Base-by-base conservation (phyloP, 2,113 vertebrate genomes). In the Hystrix cristata region DNA sequence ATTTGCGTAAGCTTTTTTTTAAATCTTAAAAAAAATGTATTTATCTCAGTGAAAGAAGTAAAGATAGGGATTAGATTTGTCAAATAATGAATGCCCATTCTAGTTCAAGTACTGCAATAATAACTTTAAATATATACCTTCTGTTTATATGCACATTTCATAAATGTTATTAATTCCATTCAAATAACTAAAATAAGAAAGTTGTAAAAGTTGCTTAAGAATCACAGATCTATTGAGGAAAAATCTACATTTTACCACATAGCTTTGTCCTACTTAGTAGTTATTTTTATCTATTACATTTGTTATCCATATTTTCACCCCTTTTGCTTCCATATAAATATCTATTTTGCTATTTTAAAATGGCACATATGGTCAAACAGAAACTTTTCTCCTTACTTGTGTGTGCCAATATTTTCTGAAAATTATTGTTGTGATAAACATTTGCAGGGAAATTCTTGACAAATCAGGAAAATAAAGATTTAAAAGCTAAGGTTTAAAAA, bases 101-200 rank as follows among this genome's bases (percentile, higher is more conserved):
- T 89, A 60, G 34, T 76, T 59, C 14, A 78, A 80, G 7, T 81
- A 55, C 5, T 34, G 1, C 55, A 5, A 34, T 48, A 78, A 8
- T 53, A 79, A 93, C 7, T 72, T 83, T 59, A 46, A 2, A 65
- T 71, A 46, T 93, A 80, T 65, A 64, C 16, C 69, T 91, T 67
- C 62, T 57, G 57, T 97, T 87, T 25, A 81, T 21, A 31, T 38
- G 53, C 83, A 65, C 11, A 7, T 78, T 72, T 87, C 7, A 62
- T 67, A 83, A 2, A 4, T 65, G 48, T 87, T 88, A 76, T 25
- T 60, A 92, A 84, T 84, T 43, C 6, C 12, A 78, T 19, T 90
- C 43, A 92, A 84, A 7, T 65, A 83, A 51, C 46, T 72, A n/a
- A 87, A 82, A 43, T 91, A 82, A 80, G 59, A 38, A 92, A 29